Evolutionary conservation across 2,888 invertebrate species (phyloP), one percentile per base, ranked within the genome.

Genomic region (Watsonalla binaria): DNA sequence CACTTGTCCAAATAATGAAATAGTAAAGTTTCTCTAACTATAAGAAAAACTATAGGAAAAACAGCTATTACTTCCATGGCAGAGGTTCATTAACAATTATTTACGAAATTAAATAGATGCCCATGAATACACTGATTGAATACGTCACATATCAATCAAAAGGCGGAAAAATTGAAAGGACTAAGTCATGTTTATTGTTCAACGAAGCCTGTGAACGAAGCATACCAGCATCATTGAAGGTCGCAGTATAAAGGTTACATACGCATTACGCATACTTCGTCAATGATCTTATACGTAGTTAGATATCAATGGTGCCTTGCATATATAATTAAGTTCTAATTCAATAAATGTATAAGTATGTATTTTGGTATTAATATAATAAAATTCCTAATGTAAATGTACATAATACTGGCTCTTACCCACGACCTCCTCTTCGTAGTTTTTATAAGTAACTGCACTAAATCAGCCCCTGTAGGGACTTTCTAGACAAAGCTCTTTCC

Each of bases 1-100:
- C 78, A 72, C 76, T 69, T 70, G 65, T 77, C 71, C 76, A 72
- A 71, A 72, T 70, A 69, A 59, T 69, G 65, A 69, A 70, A 67
- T 66, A 65, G 67, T 76, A 72, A 60, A 54, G 65, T 70, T 69
- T 68, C 76, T 66, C 61, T 71, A 71, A 58, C 56, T 53, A 49
- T 52, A 67, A 64, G 68, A 70, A 72, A 74, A 72, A 72, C 58
- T 55, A 53, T 48, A 34, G 35, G 51, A 51, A 57, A 55, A 55
- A 48, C 50, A 49, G 47, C 46, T 24, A 14, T 33, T 13, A 35
- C 9, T 14, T 46, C 34, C 13, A 51, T 42, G 13, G 34, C 47
- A 56, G 57, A 47, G 42, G 49, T 53, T 53, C 56, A 49, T 49
- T 52, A 54, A 53, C 54, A 59, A 59, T 57, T 57, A 58, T 51